Evolutionary conservation across 2,797 vertebrate species (phyloP).

Genomic region (Melanotaenia boesemani): DNA sequence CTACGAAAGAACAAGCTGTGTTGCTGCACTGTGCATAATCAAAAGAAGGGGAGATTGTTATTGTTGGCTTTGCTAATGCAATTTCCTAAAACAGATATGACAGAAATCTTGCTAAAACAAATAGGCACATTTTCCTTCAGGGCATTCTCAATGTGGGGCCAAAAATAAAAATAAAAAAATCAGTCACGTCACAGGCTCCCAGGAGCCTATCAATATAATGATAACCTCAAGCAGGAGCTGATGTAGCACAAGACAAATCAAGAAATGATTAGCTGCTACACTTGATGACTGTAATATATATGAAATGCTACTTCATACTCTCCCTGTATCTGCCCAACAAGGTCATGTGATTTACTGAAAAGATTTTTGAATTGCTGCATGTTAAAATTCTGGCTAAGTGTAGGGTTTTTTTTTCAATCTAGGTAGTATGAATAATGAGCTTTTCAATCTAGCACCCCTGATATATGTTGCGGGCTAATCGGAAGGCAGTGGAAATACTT

Average conservation of each 20-base stretch:
- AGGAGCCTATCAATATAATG: constrained; percentile 27
- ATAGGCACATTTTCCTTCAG: constrained; percentile 10
- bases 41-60: constrained; percentile 8
- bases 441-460: constrained; percentile 47
- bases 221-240: constrained; percentile 52
- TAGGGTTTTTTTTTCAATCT: constrained; percentile 46
- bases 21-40: constrained; percentile 29
- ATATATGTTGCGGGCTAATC: constrained; percentile 55
- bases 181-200: constrained; percentile 35
- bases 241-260: constrained; percentile 50
- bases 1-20: constrained; percentile 43
- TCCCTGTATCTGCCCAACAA: constrained; percentile 48
- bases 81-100: constrained; percentile 43
- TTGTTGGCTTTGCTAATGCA: constrained; percentile 18
- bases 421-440: constrained; percentile 72
- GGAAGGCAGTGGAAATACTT: constrained; percentile 37
- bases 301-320: constrained; percentile 16
- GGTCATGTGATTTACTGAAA: constrained; percentile 30
- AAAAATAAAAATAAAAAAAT: constrained; percentile 21
- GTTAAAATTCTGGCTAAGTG: constrained; percentile 46
- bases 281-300: constrained; percentile 51
- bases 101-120: constrained; percentile 36
- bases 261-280: constrained; percentile 52
- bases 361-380: constrained; percentile 53
- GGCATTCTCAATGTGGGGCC: constrained; percentile 1